These are phyloP conservation scores for Drosophila setosimentum DNA, from an alignment of 2,888 invertebrate species.

Conservation along the genomic window DNA sequence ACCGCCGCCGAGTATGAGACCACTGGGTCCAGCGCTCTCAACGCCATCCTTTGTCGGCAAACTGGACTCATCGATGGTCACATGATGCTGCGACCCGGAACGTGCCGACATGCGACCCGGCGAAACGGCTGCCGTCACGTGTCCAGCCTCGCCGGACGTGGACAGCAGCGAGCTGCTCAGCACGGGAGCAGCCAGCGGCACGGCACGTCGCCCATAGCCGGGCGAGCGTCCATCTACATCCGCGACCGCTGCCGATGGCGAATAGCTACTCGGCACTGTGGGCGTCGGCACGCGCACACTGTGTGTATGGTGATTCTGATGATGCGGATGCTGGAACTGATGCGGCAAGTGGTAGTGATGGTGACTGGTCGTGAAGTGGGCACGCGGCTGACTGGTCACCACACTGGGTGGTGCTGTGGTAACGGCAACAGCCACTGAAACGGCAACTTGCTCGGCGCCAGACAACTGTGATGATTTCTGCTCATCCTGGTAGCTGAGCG, in stretches of 20 bases:
- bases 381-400: constrained; percentile 69
- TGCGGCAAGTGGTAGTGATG: constrained; percentile 84
- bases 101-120: constrained; percentile 86
- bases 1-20: constrained; percentile 66
- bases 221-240: constrained; percentile 48
- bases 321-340: constrained; percentile 84
- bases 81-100: constrained; percentile 83
- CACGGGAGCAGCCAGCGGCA: constrained; percentile 46
- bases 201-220: constrained; percentile 41
- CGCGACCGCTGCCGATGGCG: constrained; percentile 36
- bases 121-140: constrained; percentile 86
- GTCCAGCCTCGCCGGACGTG: constrained; percentile 36
- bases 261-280: constrained; percentile 79
- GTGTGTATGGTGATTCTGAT: constrained; percentile 83
- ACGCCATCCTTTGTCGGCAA: constrained; percentile 75
- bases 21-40: constrained; percentile 70
- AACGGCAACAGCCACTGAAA: constrained; percentile 8
- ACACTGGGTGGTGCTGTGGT: constrained; percentile 28
- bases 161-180: constrained; percentile 45
- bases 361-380: constrained; percentile 82
- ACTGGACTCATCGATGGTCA: constrained; percentile 85
- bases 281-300: constrained; percentile 79
- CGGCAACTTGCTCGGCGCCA: constrained; percentile 4
- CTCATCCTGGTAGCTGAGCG: constrained; percentile 72
- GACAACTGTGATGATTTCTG: constrained; percentile 32